A percentile compares a stretch with the other conserved stretches of the same genome.
phyloP scores from a whole-genome alignment of 1,140 invertebrate species.

The Limonius californicus region DNA sequence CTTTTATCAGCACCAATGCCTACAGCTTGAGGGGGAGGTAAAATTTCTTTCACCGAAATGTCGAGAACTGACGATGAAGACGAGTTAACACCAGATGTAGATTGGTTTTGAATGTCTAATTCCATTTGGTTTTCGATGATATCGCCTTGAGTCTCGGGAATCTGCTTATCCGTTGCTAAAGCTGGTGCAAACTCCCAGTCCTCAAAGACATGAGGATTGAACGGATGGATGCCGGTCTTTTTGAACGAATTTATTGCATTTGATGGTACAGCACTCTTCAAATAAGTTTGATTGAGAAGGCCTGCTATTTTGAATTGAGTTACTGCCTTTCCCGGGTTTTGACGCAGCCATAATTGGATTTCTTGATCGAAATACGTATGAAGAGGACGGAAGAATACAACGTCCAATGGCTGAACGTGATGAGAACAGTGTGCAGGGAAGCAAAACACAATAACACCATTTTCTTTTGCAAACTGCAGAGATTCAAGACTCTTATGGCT shows the following conservation, averaged over 20 bases:
- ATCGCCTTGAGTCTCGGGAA: neutral
- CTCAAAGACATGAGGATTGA: neutral
- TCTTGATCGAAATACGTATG: conserved; percentile 22
- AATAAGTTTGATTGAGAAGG: too few species aligned
- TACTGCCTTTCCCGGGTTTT: conserved; percentile 21
- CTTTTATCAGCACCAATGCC: too few species aligned
- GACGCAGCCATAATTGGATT: conserved; percentile 23
- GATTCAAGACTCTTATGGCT: neutral
- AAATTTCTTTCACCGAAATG: neutral
- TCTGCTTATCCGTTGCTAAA: neutral
- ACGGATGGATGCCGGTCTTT: neutral
- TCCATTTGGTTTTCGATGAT: too few species aligned
- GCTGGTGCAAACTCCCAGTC: neutral
- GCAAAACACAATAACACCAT: conserved; percentile 23
- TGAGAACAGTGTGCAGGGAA: conserved; percentile 24
- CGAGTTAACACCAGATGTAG: neutral
- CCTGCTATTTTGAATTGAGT: neutral
- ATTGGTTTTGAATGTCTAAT: too few species aligned
- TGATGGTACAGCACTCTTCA: too few species aligned
- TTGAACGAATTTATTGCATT: neutral
- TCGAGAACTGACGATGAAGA: neutral
- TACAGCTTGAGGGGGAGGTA: neutral
- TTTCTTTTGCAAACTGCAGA: conserved; percentile 22
- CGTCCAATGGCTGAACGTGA: conserved; percentile 43
- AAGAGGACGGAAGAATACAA: conserved; percentile 38